phyloP scores from a whole-genome alignment of 2,888 invertebrate genomes.

The Himalopsyche kuldschensis region DNA sequence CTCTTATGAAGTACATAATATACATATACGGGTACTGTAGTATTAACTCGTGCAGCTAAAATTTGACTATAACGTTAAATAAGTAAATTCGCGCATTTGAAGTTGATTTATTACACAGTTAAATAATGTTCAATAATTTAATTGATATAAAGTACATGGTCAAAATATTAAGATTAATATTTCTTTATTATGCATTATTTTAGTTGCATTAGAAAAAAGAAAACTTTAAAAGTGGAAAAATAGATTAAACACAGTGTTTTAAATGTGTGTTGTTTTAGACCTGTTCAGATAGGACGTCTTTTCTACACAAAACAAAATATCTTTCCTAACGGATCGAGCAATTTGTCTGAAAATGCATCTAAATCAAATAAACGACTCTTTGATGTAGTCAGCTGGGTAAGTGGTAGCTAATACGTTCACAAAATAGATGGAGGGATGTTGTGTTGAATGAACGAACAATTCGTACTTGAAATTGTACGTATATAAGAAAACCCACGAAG shows the following conservation, averaged over 20 bases:
- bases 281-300: background rate
- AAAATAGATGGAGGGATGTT: background rate
- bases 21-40: too few relatives aligned
- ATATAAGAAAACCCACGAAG: background rate
- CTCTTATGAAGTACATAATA: too few relatives aligned
- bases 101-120: too few relatives aligned
- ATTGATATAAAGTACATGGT: too few relatives aligned
- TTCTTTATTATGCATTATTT: too few relatives aligned
- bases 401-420: slow-evolving; percentile 4
- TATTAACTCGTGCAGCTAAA: too few relatives aligned
- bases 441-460: background rate
- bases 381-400: slow-evolving; percentile 21
- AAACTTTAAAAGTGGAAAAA: too few relatives aligned
- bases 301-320: background rate
- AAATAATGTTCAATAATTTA: too few relatives aligned
- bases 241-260: background rate
- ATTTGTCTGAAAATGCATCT: slow-evolving; percentile 23
- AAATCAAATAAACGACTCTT: slow-evolving; percentile 25
- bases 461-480: background rate
- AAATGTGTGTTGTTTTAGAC: background rate
- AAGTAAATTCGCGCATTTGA: too few relatives aligned
- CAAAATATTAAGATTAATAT: too few relatives aligned
- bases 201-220: too few relatives aligned
- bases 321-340: background rate
- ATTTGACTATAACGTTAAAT: too few relatives aligned